Evolutionary conservation across 2,113 vertebrate species (phyloP).

Genomic region (Corythoichthys intestinalis): DNA sequence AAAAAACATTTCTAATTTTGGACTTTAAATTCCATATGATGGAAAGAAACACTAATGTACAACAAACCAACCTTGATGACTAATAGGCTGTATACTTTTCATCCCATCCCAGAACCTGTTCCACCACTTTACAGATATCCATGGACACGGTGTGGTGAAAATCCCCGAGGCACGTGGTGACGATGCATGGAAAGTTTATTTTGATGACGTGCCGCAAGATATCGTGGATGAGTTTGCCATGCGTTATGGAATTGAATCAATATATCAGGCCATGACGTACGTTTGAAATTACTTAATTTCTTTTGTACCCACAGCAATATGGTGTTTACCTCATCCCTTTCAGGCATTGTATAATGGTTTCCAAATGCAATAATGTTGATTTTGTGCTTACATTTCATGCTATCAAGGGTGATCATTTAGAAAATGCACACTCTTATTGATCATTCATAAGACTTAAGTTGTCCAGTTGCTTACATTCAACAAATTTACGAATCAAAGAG

Average conservation of each 20-base stretch:
- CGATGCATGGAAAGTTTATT: constrained; percentile 97
- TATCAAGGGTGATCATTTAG: constrained; percentile 30
- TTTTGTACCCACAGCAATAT: neutral
- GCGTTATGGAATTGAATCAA: constrained; percentile 97
- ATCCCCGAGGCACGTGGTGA: constrained; percentile 93
- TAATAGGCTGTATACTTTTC: constrained; percentile 2
- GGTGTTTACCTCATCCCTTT: too few relatives aligned
- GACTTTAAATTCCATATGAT: too few relatives aligned
- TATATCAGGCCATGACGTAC: constrained; percentile 99
- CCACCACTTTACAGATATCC: constrained; percentile 89
- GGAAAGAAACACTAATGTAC: neutral
- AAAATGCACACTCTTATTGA: constrained; percentile 19
- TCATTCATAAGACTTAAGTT: constrained; percentile 37
- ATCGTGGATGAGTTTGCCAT: constrained; percentile 98
- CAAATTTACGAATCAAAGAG: constrained; percentile 2
- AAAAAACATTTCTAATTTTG: too few relatives aligned
- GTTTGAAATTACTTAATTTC: constrained; percentile 37
- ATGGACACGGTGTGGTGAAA: constrained; percentile 84
- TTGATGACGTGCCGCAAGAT: constrained; percentile 93
- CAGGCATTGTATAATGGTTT: constrained; percentile 8
- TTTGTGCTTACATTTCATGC: constrained; percentile 24
- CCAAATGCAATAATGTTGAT: constrained; percentile 29
- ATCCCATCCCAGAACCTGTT: constrained; percentile 85
- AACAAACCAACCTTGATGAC: neutral
- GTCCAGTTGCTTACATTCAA: neutral